Base-by-base conservation (phyloP, 2,113 vertebrate genomes). In the Amia ocellicauda region DNA sequence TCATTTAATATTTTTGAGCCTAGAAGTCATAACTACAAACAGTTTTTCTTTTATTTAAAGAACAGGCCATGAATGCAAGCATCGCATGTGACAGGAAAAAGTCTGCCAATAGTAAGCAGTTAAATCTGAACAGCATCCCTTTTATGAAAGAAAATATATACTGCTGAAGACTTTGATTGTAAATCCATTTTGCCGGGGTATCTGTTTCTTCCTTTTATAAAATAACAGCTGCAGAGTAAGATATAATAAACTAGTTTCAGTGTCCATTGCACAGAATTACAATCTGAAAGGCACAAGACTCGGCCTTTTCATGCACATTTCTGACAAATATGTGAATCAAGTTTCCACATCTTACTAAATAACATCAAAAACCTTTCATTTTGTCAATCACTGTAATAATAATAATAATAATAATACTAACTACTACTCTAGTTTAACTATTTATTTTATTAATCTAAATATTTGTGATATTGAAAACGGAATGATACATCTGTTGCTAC, bases 181-280 rank as follows among this genome's bases (percentile, higher is more conserved):
- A 62, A 14, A 7, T 27, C 26, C 24, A 41, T 68, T 69, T 67
- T 51, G 56, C 53, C 56, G 45, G 13, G 23, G 16, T 55, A 43
- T 69, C 29, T 20, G 45, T 42, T 52, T 58, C 50, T 43, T 40
- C 50, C 52, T 42, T 28, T 8, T 45, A n/a, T 40, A 55, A 45
- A 52, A 65, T 41, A 57, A 36, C 69, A 62, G 64, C 67, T 60
- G 22, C 41, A 53, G 54, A 36, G 11, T 36, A 58, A 23, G 43
- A 74, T 47, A 67, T 70, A 71, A 76, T 69, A 76, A 74, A 74
- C 64, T 7, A 53, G 70, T 69, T 71, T 56, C 49, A 60, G 45
- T 42, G 19, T 66, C 60, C 62, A 55, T 63, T 42, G 43, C 51
- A 73, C 58, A 63, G 62, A 58, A 57, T 51, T 16, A 42, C 60